These are phyloP conservation scores for Ochropleura plecta DNA, from an alignment of 2,888 invertebrate genomes.

Conservation along the genomic window DNA sequence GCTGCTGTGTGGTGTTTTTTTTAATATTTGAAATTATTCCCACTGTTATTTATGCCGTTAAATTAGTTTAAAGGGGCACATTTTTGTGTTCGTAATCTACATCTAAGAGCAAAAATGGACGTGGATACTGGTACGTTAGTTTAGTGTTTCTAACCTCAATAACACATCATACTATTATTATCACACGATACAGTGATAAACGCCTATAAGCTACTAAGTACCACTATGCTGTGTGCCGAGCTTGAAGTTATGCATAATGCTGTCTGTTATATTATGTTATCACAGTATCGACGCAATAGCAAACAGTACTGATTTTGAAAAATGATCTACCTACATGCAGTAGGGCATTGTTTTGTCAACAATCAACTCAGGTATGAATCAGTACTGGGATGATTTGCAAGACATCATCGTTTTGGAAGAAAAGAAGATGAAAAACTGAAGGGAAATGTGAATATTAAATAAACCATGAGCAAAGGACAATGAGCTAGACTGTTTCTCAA, in stretches of 20 bases:
- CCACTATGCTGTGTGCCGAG: not conserved
- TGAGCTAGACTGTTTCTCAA: too few relatives aligned
- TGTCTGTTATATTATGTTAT: not conserved
- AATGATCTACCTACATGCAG: not conserved
- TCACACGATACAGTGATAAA: too few relatives aligned
- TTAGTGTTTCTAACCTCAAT: conserved; percentile 71
- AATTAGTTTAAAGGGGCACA: conserved; percentile 54
- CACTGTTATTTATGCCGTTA: conserved; percentile 47
- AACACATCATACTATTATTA: not conserved
- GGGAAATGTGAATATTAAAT: not conserved
- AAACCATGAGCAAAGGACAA: not conserved
- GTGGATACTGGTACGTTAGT: conserved; percentile 81
- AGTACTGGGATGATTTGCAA: not conserved
- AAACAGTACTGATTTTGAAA: conserved; percentile 1
- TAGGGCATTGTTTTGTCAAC: conserved; percentile 21
- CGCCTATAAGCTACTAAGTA: not conserved
- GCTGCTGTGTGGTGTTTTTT: conserved; percentile 15
- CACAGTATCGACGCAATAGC: not conserved
- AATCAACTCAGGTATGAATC: not conserved
- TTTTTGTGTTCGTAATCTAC: conserved; percentile 54
- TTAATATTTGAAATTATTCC: conserved; percentile 3
- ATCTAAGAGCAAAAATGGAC: conserved; percentile 74
- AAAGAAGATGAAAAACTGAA: not conserved
- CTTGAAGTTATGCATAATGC: not conserved
- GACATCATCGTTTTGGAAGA: not conserved